Evolutionary conservation across 2,797 vertebrate species (phyloP).

Genomic region (Channa striata): DNA sequence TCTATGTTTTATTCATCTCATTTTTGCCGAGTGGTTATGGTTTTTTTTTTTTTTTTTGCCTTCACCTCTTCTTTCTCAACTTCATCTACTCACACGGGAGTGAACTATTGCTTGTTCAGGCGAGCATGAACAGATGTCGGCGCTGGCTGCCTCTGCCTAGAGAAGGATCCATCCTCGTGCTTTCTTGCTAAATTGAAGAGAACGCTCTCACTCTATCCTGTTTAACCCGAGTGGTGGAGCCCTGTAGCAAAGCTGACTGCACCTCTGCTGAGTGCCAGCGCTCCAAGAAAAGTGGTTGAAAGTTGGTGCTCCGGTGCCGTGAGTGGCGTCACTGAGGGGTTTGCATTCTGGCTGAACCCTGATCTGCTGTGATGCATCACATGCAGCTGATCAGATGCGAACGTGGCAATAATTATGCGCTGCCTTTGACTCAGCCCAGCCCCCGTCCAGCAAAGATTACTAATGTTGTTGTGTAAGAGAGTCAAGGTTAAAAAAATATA

Average conservation of each 20-base stretch:
- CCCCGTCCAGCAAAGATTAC: constrained; percentile 36
- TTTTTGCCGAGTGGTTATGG: constrained; percentile 40
- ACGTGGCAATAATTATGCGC: constrained; percentile 51
- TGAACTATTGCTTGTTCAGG: constrained; percentile 77
- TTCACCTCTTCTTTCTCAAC: constrained; percentile 51
- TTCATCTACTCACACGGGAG: constrained; percentile 65
- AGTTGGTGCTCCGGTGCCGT: constrained; percentile 14
- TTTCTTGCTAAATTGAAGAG: constrained; percentile 65
- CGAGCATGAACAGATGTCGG: constrained; percentile 76
- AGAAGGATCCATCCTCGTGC: constrained; percentile 58
- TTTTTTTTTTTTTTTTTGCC: neutral
- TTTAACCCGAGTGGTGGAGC: constrained; percentile 63
- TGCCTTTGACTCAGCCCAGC: constrained; percentile 28
- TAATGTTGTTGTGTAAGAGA: constrained; percentile 6
- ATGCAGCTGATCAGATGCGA: constrained; percentile 52
- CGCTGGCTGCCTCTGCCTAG: constrained; percentile 55
- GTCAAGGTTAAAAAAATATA: constrained; percentile 61
- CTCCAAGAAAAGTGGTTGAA: constrained; percentile 35
- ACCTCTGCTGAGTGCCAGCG: constrained; percentile 32
- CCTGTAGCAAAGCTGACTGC: constrained; percentile 43
- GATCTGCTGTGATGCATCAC: constrained; percentile 49
- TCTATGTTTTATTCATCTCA: constrained; percentile 63
- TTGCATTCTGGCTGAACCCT: constrained; percentile 52
- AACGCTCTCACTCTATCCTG: constrained; percentile 65
- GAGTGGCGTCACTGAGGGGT: constrained; percentile 34